Conservation (phyloP, 2,113 vertebrate species). For the Gadus macrocephalus region DNA sequence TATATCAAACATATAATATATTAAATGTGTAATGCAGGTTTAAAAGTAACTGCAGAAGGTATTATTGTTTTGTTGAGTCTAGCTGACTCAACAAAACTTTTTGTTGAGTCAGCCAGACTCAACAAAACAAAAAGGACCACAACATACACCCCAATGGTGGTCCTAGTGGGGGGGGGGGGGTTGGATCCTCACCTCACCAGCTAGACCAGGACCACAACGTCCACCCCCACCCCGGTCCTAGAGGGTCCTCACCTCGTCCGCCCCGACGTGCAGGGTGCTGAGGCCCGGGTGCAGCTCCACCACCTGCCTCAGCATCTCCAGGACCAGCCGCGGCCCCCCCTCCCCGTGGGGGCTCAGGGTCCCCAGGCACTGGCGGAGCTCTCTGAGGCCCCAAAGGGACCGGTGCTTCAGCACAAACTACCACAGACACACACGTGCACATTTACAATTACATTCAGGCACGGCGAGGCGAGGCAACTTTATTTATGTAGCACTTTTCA, state of each 20-base stretch:
- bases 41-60: too few relatives aligned
- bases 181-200: too few relatives aligned
- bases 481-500: too few relatives aligned
- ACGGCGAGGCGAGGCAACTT: too few relatives aligned
- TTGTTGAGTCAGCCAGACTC: too few relatives aligned
- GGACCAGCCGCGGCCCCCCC: constrained; percentile 73
- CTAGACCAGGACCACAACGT: too few relatives aligned
- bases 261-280: constrained; percentile 84
- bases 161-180: too few relatives aligned
- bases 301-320: constrained; percentile 86
- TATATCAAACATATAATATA: too few relatives aligned
- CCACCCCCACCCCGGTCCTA: background rate
- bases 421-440: constrained; percentile 13
- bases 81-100: background rate
- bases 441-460: too few relatives aligned
- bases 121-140: background rate
- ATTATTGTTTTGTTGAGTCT: too few relatives aligned
- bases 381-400: constrained; percentile 78
- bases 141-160: too few relatives aligned
- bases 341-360: constrained; percentile 85
- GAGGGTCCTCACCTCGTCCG: constrained; percentile 83
- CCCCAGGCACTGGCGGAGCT: constrained; percentile 80
- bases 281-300: constrained; percentile 77
- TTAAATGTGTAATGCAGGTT: too few relatives aligned
- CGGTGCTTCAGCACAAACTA: constrained; percentile 92